Base-by-base conservation (phyloP, 2,888 invertebrate genomes). In the Sicus ferrugineus region DNA sequence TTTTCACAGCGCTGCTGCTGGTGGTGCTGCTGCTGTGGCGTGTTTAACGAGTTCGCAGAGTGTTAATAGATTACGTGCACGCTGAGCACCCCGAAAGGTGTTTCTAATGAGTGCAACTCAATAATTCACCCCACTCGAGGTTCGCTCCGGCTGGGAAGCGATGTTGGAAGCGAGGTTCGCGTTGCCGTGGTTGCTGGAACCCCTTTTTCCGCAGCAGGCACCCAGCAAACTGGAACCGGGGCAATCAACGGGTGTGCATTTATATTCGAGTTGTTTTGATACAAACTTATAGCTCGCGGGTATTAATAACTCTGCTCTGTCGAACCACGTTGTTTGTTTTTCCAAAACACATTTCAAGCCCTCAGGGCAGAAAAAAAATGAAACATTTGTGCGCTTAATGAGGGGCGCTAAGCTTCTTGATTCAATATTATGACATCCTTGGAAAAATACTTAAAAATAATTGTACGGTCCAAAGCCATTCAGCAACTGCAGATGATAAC, bases 51-150 rank as follows among this genome's bases (percentile, higher is more conserved):
- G 54, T 52, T 31, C 26, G 26, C 34, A 19, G 54, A 54, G 65
- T 65, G 52, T 54, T 65, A 65, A 54, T 65, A 38, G 65, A 65
- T 65, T 65, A 65, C 52, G 64, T 64, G 64, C 64, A 34, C 48
- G 21, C 34, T 48, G 65, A 62, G 46, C 23, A 38, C 23, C 26
- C 19, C 50, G 65, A 34, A 54, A 65, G 65, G 65, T 54, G 65
- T 23, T 52, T 23, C 54, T 65, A 65, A 65, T 52, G 65, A 65
- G 38, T 65, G 54, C 54, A 65, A 54, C 65, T 34, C 38, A 54
- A 65, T 65, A 65, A 23, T 65, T 28, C 65, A 65, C 52, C 52
- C 65, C 65, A 65, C 34, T 64, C 23, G 26, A 38, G 34, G n/a
- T 28, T 65, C 26, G 26, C 26, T 65, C 38, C 52, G 21, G n/a